Evolutionary conservation across 2,797 vertebrate genomes (phyloP).

Genomic region (Alouatta caraya): DNA sequence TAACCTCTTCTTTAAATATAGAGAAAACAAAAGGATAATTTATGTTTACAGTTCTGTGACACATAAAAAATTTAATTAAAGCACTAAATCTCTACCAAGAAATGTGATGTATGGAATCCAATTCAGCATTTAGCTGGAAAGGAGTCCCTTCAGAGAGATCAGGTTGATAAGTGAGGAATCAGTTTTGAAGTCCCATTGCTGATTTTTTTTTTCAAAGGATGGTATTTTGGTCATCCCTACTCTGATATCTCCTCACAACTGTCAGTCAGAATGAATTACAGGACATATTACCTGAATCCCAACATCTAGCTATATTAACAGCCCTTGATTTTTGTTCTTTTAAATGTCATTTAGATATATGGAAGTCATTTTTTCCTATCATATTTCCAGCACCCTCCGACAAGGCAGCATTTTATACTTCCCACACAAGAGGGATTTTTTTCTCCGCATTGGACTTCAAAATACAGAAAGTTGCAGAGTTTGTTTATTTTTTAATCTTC

Average conservation of each 20-base stretch:
- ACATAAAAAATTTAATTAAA: constrained; percentile 80
- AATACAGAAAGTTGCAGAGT: constrained; percentile 75
- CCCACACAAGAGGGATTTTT: constrained; percentile 52
- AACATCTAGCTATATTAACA: constrained; percentile 37
- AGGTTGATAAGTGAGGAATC: constrained; percentile 42
- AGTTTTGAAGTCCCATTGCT: constrained; percentile 48
- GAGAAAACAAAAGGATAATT: constrained; percentile 70
- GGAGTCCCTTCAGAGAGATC: constrained; percentile 21
- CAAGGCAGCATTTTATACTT: constrained; percentile 68
- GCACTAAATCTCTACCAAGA: constrained; percentile 76
- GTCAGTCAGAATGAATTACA: constrained; percentile 51
- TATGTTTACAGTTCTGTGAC: constrained; percentile 59
- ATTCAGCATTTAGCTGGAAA: constrained; percentile 67
- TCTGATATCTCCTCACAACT: constrained; percentile 57
- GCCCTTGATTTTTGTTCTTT: constrained; percentile 75
- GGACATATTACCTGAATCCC: constrained; percentile 56
- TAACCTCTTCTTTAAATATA: constrained; percentile 51
- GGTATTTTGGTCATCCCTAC: constrained; percentile 5
- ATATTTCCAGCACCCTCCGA: constrained; percentile 72
- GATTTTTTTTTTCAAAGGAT: constrained; percentile 64
- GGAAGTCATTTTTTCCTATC: constrained; percentile 62
- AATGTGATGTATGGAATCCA: constrained; percentile 66
- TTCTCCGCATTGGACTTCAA: constrained; percentile 72
- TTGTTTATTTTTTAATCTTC: constrained; percentile 76
- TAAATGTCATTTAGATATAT: constrained; percentile 36